Evolutionary conservation across 2,113 vertebrate genomes (phyloP), one percentile per base, ranked within the genome.

Genomic region (Xiphophorus hellerii): DNA sequence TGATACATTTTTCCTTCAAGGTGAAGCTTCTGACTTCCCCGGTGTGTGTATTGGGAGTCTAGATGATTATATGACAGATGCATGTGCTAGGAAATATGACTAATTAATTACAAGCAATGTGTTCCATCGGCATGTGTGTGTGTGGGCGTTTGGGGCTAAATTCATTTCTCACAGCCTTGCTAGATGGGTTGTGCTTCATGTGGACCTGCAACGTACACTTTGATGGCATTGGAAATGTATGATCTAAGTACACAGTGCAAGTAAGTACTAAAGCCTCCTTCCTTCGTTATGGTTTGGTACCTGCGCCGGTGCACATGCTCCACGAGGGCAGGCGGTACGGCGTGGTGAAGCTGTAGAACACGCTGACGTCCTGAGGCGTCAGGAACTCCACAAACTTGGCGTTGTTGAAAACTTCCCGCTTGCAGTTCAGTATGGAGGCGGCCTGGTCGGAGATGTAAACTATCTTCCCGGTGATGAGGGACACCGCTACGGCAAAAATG

Each of bases 301-400:
- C 98, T 89, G 94, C 93, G 76, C 96, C 95, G 0, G 92, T 94
- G 92, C 95, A 96, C 93, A 95, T 92, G 74, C 95, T 96, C 98
- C 97, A 99, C 0, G 96, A 95, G 0, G 97, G 97, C 20, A 99
- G 94, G 81, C 95, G 95, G 92, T 95, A 96, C 0, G 97, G 97
- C 0, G 95, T 96, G 30, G 97, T 99, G 85, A 94, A 96, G 90
- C 96, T 97, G 88, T 97, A 99, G 90, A 99, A 99, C 80, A 98
- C 94, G 9, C 96, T 96, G 77, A 98, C 95, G 3, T 99, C 98
- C 51, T 97, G 97, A 1, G 98, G 97, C 0, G 96, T 95, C 84
- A 99, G 80, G 77, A 99, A 96, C 92, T 99, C 98, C 93, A 98
- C 97, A 69, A 99, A 99, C 88, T 97, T 98, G 90, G 96, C 93